Conservation (phyloP, 2,797 vertebrate genomes). For the Falco cherrug region DNA sequence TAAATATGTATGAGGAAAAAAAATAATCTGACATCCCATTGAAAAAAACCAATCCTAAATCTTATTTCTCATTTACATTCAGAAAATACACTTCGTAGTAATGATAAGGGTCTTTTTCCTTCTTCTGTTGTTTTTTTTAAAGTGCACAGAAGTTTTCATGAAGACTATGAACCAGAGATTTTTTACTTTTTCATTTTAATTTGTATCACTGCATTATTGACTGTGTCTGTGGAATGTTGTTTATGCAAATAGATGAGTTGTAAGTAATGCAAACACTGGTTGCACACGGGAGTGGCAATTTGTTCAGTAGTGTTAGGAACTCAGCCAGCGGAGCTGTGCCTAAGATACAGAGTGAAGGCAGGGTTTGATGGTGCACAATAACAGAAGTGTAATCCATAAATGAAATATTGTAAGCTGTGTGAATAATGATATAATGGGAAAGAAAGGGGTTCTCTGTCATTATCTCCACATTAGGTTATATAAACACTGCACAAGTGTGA, state of each 20-base stretch:
- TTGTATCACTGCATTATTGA: neutral
- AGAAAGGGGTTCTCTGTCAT: neutral
- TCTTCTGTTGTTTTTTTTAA: neutral
- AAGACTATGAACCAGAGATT: neutral
- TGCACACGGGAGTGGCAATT: rapidly evolving
- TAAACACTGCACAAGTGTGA: neutral
- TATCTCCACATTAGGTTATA: neutral
- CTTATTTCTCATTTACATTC: neutral
- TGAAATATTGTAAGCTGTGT: neutral
- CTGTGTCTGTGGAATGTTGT: neutral
- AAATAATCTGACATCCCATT: neutral
- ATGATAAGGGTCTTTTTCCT: neutral
- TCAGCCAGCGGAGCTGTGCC: neutral
- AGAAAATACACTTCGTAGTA: neutral
- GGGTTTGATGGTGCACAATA: neutral
- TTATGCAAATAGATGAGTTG: neutral
- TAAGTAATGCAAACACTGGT: neutral
- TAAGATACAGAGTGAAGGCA: neutral
- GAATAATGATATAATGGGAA: neutral
- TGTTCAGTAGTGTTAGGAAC: neutral
- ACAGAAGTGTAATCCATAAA: neutral
- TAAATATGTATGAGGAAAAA: neutral
- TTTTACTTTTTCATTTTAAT: neutral
- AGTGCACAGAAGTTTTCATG: neutral
- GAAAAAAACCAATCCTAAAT: neutral